Base-by-base conservation (phyloP, 2,113 vertebrate species). In the Nicator chloris region DNA sequence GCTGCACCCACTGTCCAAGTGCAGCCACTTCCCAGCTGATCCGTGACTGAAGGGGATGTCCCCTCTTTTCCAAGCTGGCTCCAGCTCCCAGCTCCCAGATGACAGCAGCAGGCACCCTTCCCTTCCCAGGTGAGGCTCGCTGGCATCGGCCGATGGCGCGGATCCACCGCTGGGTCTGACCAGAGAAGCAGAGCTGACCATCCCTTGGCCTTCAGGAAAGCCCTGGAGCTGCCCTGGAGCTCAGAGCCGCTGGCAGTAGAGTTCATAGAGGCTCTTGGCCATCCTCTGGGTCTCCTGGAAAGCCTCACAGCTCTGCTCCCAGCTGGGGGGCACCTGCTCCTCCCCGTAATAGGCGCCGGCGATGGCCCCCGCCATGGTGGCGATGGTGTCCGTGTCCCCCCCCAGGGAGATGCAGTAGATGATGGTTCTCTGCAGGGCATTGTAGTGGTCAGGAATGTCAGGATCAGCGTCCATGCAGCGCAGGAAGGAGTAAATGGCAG, bases 351-450 rank as follows among this genome's bases (percentile, higher is more conserved):
- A 99, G 69, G 99, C 99, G 7, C 99, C 99, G 1, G 99, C 99
- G 16, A 99, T 99, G 91, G 99, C 99, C 78, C 99, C 99, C 0
- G 99, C 99, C 99, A 99, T 99, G 96, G 99, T 99, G 68, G 99
- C 99, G 54, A 99, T 99, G 96, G 99, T 99, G 98, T 99, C 99
- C 7, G 99, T 99, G 98, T 99, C 99, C n/a, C 99, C 99, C 12
- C 99, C 99, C 79, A 99, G 97, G 2, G 99, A 99, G 97, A 99
- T 97, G 91, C 99, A 99, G 97, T 99, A 99, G 47, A 99, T 98
- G 86, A 99, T 97, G 86, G 99, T 99, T 97, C 99, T 98, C 93
- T 99, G 99, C 92, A 99, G 97, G 84, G 95, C 98, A 11, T 98
- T 98, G 82, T 98, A 99, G 71, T 81, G 96, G 11, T 98, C 97